A percentile compares a stretch with the other conserved stretches of the same genome.
These are phyloP conservation scores for Menura novaehollandiae DNA, from an alignment of 2,113 vertebrate genomes.

Conservation along the genomic window DNA sequence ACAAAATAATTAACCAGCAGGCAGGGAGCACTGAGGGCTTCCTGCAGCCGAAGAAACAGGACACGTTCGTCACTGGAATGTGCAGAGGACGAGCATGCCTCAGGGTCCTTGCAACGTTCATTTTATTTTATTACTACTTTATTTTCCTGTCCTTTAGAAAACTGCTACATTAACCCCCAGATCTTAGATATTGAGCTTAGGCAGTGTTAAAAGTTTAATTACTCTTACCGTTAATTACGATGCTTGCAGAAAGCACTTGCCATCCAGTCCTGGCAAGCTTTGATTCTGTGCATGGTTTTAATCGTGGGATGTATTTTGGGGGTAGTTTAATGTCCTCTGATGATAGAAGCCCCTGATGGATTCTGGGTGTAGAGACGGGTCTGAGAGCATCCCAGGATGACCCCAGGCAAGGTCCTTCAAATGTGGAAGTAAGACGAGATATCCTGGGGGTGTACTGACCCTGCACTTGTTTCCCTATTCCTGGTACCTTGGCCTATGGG, in stretches of 20 bases:
- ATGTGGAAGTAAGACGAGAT: neutral
- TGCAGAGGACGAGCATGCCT: neutral
- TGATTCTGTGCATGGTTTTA: neutral
- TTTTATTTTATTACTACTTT: slow-evolving; percentile 12
- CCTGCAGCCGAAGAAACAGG: neutral
- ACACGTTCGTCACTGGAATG: neutral
- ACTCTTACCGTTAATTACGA: neutral
- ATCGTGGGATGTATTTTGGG: neutral
- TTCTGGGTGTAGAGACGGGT: neutral
- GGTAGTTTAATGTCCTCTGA: neutral
- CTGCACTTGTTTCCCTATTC: neutral
- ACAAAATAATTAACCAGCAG: neutral
- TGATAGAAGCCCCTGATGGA: neutral
- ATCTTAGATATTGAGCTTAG: neutral
- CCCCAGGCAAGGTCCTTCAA: neutral
- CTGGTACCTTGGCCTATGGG: neutral
- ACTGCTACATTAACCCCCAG: neutral
- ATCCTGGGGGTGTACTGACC: neutral
- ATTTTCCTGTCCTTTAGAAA: slow-evolving; percentile 36
- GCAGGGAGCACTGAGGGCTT: neutral
- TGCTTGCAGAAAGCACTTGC: neutral
- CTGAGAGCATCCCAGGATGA: neutral
- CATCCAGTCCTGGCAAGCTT: neutral
- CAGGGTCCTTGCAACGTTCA: neutral
- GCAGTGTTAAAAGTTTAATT: neutral